Base-by-base conservation (phyloP, 2,888 invertebrate species). In the Meandrusa payeni region DNA sequence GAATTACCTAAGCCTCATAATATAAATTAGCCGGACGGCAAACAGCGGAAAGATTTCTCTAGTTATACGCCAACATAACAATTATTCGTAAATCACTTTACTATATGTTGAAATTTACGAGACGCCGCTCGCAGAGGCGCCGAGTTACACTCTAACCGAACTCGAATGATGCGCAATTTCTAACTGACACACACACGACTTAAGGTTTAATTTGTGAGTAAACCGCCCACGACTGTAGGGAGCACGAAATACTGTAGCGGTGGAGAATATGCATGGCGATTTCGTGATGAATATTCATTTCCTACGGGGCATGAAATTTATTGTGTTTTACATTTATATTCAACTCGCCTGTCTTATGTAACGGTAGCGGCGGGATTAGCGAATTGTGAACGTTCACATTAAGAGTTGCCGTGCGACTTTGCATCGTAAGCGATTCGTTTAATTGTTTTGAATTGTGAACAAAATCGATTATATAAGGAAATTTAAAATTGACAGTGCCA, bases 1-100 rank as follows among this genome's bases (percentile, higher is more conserved):
- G 85, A 87, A 87, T 86, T 87, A 87, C 86, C 83, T 85, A 85
- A 85, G 79, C 79, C 85, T 85, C 81, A 87, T 87, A 61, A 87
- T 87, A 87, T 87, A 86, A 87, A 87, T 87, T 86, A 86, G 77
- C 74, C 75, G 70, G 43, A 76, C 81, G 79, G 86, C 87, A 83
- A 81, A 81, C 83, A 85, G 85, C 87, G 86, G 85, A 87, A 87
- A 87, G 86, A 87, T 87, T 86, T 86, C 86, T 82, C 85, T 86
- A 85, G 83, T 83, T 85, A 85, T 86, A 87, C 81, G 75, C 82
- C 82, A 86, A 80, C 83, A 86, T 78, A 87, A 87, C 87, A 87
- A 87, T 87, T 86, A 87, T 87, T 85, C 87, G 87, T 87, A 87
- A 87, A 87, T 87, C 87, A 87, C 87, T 87, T 87, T 87, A 86